Conservation (phyloP, 2,888 invertebrate genomes). For the Folsomia candida region DNA sequence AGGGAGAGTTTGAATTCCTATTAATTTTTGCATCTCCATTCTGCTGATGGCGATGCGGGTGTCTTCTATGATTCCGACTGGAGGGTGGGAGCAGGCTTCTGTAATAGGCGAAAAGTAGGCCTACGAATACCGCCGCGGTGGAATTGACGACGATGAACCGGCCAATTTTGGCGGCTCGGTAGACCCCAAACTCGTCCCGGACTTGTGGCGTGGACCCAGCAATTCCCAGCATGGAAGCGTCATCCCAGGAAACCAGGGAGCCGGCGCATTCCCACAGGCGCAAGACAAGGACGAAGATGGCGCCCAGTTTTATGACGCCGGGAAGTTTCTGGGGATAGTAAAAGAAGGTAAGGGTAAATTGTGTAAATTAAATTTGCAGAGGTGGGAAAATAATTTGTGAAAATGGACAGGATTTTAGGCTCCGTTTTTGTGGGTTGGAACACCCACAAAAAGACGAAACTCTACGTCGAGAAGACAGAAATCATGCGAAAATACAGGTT, state of each 20-base stretch:
- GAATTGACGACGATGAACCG: slow-evolving; percentile 30
- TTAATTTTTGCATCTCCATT: too few species aligned
- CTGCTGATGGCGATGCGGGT: too few species aligned
- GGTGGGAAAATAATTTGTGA: background rate
- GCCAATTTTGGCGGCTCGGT: slow-evolving; percentile 19
- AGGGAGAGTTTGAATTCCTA: too few species aligned
- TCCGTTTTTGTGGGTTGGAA: background rate
- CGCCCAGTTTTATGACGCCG: slow-evolving; percentile 28
- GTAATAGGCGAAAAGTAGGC: slow-evolving; percentile 22
- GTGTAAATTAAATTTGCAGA: background rate
- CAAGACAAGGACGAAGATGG: slow-evolving; percentile 27
- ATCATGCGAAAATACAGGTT: too few species aligned
- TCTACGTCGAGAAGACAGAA: too few species aligned
- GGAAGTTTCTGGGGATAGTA: slow-evolving; percentile 23
- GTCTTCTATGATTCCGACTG: slow-evolving; percentile 18
- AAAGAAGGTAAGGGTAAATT: background rate
- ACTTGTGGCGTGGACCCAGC: background rate
- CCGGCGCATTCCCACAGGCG: slow-evolving; percentile 29
- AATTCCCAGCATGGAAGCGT: background rate
- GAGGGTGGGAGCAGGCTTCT: slow-evolving; percentile 17
- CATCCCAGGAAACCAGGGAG: slow-evolving; percentile 25
- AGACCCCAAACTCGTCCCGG: slow-evolving; percentile 27
- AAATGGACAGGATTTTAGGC: background rate
- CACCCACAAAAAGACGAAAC: too few species aligned
- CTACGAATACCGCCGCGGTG: slow-evolving; percentile 25